These are phyloP conservation scores for Anolis apletophallus DNA, from an alignment of 2,797 vertebrate species.

Conservation along the genomic window DNA sequence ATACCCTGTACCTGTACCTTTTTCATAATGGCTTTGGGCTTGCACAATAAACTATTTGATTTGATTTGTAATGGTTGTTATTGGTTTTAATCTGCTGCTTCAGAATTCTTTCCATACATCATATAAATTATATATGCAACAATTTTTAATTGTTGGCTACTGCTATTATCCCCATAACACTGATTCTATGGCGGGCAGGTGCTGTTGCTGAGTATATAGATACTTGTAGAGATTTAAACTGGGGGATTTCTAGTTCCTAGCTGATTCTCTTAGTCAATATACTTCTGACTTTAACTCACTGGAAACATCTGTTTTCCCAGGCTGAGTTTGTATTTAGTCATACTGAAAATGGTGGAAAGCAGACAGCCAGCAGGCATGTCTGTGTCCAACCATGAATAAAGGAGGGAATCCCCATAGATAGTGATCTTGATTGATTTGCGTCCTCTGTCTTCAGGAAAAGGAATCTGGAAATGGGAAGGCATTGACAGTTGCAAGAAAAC, in stretches of 20 bases:
- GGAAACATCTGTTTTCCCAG: not conserved
- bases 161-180: not conserved
- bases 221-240: not conserved
- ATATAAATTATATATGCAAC: not conserved
- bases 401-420: slow-evolving; percentile 16
- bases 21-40: no score
- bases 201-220: not conserved
- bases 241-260: not conserved
- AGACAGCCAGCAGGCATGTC: not conserved
- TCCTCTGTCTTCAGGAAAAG: slow-evolving; percentile 14
- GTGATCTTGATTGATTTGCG: slow-evolving; percentile 16
- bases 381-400: slow-evolving; percentile 15
- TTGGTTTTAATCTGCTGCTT: not conserved
- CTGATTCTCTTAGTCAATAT: not conserved
- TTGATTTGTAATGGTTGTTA: no score
- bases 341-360: not conserved
- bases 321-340: slow-evolving; percentile 10
- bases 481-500: not conserved
- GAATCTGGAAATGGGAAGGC: not conserved
- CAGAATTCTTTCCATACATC: not conserved
- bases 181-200: not conserved
- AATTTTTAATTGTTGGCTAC: not conserved
- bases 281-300: not conserved
- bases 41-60: no score
- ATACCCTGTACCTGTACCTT: no score